These are phyloP conservation scores for Rhagologus leucostigma DNA, from an alignment of 2,113 vertebrate genomes.

Conservation along the genomic window DNA sequence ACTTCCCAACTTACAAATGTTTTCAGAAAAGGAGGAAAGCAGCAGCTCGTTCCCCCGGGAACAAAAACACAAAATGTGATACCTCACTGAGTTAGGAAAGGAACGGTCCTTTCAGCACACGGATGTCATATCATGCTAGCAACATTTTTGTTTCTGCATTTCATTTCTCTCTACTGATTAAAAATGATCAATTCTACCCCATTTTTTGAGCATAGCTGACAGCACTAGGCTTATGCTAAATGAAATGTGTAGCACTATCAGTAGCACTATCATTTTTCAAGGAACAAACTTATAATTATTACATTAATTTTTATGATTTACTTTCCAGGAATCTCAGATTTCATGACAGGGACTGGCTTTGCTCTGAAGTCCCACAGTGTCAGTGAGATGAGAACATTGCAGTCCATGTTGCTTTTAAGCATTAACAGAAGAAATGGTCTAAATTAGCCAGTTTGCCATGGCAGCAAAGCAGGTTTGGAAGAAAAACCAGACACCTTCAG, in stretches of 20 bases:
- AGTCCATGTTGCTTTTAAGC: not conserved
- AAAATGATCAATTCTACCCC: not conserved
- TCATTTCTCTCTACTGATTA: slow-evolving; percentile 37
- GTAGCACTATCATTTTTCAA: not conserved
- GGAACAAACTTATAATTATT: slow-evolving; percentile 25
- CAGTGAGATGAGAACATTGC: not conserved
- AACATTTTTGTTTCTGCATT: slow-evolving; percentile 7
- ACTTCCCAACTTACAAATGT: not conserved
- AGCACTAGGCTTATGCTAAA: not conserved
- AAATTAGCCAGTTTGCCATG: not conserved
- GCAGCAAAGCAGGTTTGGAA: not conserved
- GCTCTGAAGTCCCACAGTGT: not conserved
- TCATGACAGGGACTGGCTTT: not conserved
- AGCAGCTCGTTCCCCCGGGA: not conserved
- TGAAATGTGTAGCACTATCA: not conserved
- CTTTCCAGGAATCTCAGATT: slow-evolving; percentile 23
- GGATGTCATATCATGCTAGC: not conserved
- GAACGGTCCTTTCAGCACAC: not conserved
- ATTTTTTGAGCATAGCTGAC: not conserved
- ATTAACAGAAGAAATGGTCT: slow-evolving; percentile 8
- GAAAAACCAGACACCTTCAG: not conserved
- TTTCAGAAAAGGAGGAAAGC: slow-evolving; percentile 27
- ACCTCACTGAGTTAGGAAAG: not conserved
- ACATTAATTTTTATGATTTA: slow-evolving; percentile 42
- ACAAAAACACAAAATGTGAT: not conserved